Conservation (phyloP, 2,888 invertebrate species). For the Fissipunctia ypsillon region DNA sequence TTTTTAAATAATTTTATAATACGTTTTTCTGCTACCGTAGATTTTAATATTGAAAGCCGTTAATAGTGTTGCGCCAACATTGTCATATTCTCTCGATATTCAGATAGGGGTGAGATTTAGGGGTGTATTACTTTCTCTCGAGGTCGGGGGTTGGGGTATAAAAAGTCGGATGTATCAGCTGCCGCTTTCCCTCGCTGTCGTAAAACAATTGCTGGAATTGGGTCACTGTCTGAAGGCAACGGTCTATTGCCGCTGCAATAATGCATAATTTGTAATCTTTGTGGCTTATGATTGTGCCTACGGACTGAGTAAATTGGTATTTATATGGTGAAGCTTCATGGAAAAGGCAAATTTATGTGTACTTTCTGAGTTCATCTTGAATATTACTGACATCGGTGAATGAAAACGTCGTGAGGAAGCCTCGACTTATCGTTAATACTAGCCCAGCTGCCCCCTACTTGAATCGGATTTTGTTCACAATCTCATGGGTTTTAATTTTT, state of each 20-base stretch:
- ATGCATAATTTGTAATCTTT: slow-evolving; percentile 46
- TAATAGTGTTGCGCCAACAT: slow-evolving; percentile 42
- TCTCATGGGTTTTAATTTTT: no score
- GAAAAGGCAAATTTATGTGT: not conserved
- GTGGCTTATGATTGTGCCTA: slow-evolving; percentile 12
- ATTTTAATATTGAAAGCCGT: slow-evolving; percentile 37
- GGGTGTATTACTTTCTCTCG: slow-evolving; percentile 41
- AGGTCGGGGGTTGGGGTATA: slow-evolving; percentile 17
- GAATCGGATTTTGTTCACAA: no score
- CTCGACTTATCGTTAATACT: no score
- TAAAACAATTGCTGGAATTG: slow-evolving; percentile 52
- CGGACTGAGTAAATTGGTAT: not conserved
- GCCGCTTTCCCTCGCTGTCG: slow-evolving; percentile 38
- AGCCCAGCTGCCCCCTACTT: no score
- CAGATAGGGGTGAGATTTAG: slow-evolving; percentile 34
- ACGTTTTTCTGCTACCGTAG: not conserved
- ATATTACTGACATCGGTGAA: not conserved
- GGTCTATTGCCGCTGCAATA: slow-evolving; percentile 32
- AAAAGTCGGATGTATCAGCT: slow-evolving; percentile 62
- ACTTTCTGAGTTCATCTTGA: not conserved
- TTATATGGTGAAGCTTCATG: slow-evolving; percentile 3
- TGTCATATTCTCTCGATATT: slow-evolving; percentile 53
- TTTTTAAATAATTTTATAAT: slow-evolving; percentile 24
- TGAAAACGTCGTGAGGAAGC: not conserved
- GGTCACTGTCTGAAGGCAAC: slow-evolving; percentile 48